Base-by-base conservation (phyloP, 2,888 invertebrate species). In the Drosophila eohydei region DNA sequence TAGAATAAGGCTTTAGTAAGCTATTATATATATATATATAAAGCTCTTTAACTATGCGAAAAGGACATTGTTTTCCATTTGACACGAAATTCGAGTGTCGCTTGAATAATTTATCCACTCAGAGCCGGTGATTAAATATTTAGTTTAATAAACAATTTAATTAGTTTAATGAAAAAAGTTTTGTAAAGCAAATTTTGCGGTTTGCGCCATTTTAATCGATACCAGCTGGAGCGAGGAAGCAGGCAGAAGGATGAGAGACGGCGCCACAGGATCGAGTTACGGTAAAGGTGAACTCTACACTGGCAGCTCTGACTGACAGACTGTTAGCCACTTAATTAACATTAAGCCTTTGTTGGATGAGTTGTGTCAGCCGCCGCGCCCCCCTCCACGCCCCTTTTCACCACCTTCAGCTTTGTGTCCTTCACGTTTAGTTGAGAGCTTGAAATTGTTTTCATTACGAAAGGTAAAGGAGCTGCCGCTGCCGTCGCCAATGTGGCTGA, bases 311-410 rank as follows among this genome's bases (percentile, higher is more conserved):
- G 59, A 30, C 52, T 55, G 77, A 44, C 62, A 60, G 58, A 54
- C 56, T 69, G 61, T 44, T 60, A 73, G 69, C 63, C 70, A 80
- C 84, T 84, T 82, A 84, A 82, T 82, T 84, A 81, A 80, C 77
- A 81, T 84, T 71, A 77, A 77, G 66, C 80, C 79, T 64, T 61
- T 71, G 66, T 71, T 70, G 41, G 40, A n/a, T 61, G 56, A 36
- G 26, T 44, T 36, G 9, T 40, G 26, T n/a, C 44, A 50, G 30
- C 21, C 12, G 9, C n/a, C 30, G 14, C 36, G 0, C 41, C 7
- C 0, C n/a, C n/a, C 6, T 3, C 40, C 8, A 5, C 44, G 11
- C n/a, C 9, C 0, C 32, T 5, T 50, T n/a, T 50, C 48, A 32
- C 32, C 48, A 32, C 48, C 48, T 50, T 32, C 32, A 16, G 48